A percentile compares a stretch with the other conserved stretches of the same genome.
Conservation (phyloP, 2,888 invertebrate species). For the Xanthorhoe designata region DNA sequence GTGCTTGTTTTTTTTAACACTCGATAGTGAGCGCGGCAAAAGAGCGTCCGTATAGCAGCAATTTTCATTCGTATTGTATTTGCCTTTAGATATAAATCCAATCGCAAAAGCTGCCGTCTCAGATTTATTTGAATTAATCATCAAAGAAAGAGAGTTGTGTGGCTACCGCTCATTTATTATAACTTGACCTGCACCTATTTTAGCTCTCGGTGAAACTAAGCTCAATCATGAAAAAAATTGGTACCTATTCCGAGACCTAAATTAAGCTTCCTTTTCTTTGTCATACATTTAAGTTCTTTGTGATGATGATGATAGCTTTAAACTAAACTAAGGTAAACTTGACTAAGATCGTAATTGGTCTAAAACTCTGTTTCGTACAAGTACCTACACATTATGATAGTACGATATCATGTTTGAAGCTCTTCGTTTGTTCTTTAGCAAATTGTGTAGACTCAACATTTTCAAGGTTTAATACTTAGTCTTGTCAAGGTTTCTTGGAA, state of each 20-base stretch:
- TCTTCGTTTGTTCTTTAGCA: background rate
- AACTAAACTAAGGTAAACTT: too few relatives aligned
- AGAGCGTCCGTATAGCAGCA: background rate
- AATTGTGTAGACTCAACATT: conserved; percentile 6
- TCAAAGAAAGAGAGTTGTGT: conserved; percentile 13
- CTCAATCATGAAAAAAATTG: too few relatives aligned
- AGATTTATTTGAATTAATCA: conserved; percentile 20
- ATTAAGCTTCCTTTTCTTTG: too few relatives aligned
- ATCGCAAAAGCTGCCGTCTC: conserved; percentile 9
- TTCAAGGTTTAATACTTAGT: background rate
- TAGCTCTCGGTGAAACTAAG: too few relatives aligned
- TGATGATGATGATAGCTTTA: too few relatives aligned
- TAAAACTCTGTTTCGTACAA: too few relatives aligned
- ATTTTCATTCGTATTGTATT: conserved; percentile 12
- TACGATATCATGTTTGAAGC: background rate
- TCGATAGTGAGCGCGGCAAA: background rate
- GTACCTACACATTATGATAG: too few relatives aligned
- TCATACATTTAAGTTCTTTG: too few relatives aligned
- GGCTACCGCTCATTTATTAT: conserved; percentile 19
- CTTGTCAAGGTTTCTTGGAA: conserved; percentile 5
- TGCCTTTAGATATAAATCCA: conserved; percentile 16
- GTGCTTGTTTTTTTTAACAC: background rate
- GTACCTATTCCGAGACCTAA: too few relatives aligned
- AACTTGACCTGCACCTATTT: too few relatives aligned
- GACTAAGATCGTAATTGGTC: too few relatives aligned